Evolutionary conservation across 2,888 invertebrate species (phyloP).

Genomic region (Odontomyia ornata): DNA sequence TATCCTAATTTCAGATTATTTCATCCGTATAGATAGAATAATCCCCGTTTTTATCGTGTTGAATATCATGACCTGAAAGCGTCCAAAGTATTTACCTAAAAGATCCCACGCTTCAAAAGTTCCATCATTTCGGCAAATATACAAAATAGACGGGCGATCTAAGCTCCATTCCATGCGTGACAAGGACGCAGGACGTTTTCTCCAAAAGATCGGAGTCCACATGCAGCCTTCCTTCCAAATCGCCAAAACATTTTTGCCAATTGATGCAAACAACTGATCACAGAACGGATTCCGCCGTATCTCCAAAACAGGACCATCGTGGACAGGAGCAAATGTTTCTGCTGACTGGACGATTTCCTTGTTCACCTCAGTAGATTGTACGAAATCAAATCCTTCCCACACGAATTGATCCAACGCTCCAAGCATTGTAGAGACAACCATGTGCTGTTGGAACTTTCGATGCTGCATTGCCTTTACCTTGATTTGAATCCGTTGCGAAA

Average conservation of each 20-base stretch:
- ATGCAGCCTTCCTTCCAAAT: constrained; percentile 76
- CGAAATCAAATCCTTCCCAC: constrained; percentile 76
- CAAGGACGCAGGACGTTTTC: constrained; percentile 68
- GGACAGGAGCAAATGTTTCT: constrained; percentile 66
- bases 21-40: too few species aligned
- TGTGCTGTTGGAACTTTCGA: constrained; percentile 50
- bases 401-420: constrained; percentile 58
- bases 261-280: constrained; percentile 71
- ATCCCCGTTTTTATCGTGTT: too few species aligned
- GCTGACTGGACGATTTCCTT: constrained; percentile 66
- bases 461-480: constrained; percentile 50
- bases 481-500: constrained; percentile 49
- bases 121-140: constrained; percentile 77
- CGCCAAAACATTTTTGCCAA: constrained; percentile 79
- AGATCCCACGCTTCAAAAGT: constrained; percentile 85
- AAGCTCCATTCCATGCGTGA: constrained; percentile 80
- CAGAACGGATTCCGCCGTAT: constrained; percentile 72
- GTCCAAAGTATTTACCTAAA: constrained; percentile 58
- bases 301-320: constrained; percentile 76
- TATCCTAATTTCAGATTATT: too few species aligned
- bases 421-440: constrained; percentile 62
- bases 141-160: constrained; percentile 76
- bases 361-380: constrained; percentile 67
- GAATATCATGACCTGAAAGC: too few species aligned
- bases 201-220: constrained; percentile 73